Conservation (phyloP, 2,888 invertebrate genomes). For the Eupsilia transversa region DNA sequence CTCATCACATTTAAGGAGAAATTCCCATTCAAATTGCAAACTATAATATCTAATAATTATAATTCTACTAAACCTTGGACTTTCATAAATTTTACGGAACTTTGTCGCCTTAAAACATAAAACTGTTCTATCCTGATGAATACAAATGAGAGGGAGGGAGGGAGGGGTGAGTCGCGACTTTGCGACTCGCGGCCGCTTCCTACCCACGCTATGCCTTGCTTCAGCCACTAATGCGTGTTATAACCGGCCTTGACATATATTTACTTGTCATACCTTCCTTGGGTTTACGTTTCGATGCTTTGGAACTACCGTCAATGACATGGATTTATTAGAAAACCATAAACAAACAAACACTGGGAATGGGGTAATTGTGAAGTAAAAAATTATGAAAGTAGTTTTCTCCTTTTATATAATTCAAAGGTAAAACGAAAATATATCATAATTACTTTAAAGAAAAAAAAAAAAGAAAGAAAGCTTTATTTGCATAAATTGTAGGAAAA, state of each 20-base stretch:
- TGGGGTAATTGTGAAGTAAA: no score
- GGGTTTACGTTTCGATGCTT: slow-evolving; percentile 45
- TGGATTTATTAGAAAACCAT: no score
- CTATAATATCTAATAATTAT: slow-evolving; percentile 59
- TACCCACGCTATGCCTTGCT: slow-evolving; percentile 52
- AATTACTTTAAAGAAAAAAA: no score
- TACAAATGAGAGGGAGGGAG: slow-evolving; percentile 69
- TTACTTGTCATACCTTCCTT: slow-evolving; percentile 56
- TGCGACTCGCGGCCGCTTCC: slow-evolving; percentile 55
- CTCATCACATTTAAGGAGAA: slow-evolving; percentile 34
- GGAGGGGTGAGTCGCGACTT: slow-evolving; percentile 31
- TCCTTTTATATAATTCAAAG: no score
- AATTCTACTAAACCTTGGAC: slow-evolving; percentile 44
- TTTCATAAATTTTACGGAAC: slow-evolving; percentile 58
- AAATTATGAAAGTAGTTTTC: no score
- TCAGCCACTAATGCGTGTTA: slow-evolving; percentile 64
- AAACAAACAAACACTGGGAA: no score
- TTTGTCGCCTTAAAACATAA: slow-evolving; percentile 58
- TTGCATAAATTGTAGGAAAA: no score
- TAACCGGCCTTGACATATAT: slow-evolving; percentile 72
- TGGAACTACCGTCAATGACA: slow-evolving; percentile 11
- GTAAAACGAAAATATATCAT: no score
- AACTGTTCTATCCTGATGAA: slow-evolving; percentile 69
- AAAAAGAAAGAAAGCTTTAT: no score
- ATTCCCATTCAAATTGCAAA: slow-evolving; percentile 51